Base-by-base conservation (phyloP, 2,113 vertebrate species). In the Octodon degus region DNA sequence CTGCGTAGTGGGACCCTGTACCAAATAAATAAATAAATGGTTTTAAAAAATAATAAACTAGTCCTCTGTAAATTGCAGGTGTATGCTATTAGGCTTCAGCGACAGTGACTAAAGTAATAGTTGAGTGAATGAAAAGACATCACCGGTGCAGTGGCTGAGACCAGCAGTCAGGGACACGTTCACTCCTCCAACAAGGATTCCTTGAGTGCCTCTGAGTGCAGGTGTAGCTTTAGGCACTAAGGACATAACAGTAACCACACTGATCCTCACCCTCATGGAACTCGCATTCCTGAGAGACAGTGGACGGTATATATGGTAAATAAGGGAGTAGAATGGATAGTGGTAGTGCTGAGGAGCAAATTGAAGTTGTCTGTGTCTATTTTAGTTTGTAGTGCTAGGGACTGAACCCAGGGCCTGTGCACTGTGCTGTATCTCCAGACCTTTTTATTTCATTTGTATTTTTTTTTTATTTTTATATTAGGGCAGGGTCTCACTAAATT, bases 251-350 rank as follows among this genome's bases (percentile, higher is more conserved):
- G 47, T 24, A 91, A 88, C 77, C 14, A 32, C 87, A 87, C 1
- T 53, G 53, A 58, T 47, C 34, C 32, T 34, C 43, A 30, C 0
- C 27, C 62, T 40, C 63, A 77, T 12, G 17, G 4, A 85, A 77
- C 32, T 72, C 84, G 84, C 25, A 82, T 65, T 65, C 58, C 87
- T 88, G 40, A 70, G 79, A 90, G 25, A n/a, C 3, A 62, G 34
- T 8, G 89, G 63, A 47, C 62, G 67, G 87, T 47, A 91, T 68
- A 70, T 55, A 80, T 55, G 63, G 84, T 84, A 80, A 84, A 94
- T 68, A 60, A 92, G 72, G 25, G 24, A 76, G 22, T 50, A 67
- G 84, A 92, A 95, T 62, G 88, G 62, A 53, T 11, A 58, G 58
- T 43, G 20, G 60, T 32, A 62, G 50, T 32, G 30, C 9, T 16